Percentiles rank a stretch among this genome's conserved stretches.
Conservation (phyloP, 2,888 invertebrate species). For the Morinoia aosen region DNA sequence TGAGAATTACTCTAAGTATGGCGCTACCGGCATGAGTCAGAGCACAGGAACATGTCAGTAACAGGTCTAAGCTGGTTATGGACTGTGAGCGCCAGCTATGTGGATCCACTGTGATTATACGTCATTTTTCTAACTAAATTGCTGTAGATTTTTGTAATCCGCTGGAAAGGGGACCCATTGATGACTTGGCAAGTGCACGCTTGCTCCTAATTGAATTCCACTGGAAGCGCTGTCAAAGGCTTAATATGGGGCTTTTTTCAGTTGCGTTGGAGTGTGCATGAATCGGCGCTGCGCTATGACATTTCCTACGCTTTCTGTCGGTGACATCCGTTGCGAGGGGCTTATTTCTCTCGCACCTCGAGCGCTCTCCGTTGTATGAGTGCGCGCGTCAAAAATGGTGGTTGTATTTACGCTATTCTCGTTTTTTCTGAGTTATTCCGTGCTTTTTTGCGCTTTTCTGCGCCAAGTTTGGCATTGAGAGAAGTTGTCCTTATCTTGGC, state of each 20-base stretch:
- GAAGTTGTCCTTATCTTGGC: slow-evolving; percentile 49
- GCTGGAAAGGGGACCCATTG: not conserved
- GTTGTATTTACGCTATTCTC: not conserved
- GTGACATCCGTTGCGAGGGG: not conserved
- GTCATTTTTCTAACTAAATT: not conserved
- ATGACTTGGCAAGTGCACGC: not conserved
- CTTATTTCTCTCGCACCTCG: not conserved
- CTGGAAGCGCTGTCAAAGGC: not conserved
- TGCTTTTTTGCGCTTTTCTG: slow-evolving; percentile 6
- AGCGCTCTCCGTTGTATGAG: not conserved
- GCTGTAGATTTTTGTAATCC: not conserved
- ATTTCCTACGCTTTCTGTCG: not conserved
- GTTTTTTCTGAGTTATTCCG: not conserved
- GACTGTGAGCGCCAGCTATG: not conserved
- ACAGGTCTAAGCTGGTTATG: not conserved
- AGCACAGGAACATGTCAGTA: not conserved
- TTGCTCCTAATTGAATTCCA: not conserved
- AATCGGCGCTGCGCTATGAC: not conserved
- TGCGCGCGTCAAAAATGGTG: not conserved
- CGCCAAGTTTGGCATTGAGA: not conserved
- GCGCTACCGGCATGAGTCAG: not conserved
- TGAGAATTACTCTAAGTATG: not conserved
- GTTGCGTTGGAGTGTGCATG: too few relatives aligned
- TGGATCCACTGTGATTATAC: not conserved
- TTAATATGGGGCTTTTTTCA: not conserved